Evolutionary conservation across 2,113 vertebrate species (phyloP).

Genomic region (Hyaena hyaena): DNA sequence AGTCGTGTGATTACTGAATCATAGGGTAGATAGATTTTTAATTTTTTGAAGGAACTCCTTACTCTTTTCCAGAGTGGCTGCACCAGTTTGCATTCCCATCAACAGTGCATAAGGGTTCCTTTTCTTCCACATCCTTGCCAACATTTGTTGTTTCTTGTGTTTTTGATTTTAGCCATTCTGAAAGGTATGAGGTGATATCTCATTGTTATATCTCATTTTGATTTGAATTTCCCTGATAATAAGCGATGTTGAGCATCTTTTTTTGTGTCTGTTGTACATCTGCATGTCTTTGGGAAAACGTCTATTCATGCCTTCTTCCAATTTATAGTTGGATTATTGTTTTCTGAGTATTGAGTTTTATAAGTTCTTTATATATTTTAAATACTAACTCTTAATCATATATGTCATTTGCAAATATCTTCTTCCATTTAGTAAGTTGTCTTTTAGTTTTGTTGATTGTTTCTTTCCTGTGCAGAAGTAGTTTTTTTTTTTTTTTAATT

Average conservation of each 20-base stretch:
- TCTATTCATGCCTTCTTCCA: neutral
- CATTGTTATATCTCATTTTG: too few species aligned
- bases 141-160: too few species aligned
- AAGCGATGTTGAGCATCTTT: neutral
- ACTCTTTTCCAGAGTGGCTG: too few species aligned
- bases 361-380: neutral
- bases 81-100: too few species aligned
- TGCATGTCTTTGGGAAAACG: neutral
- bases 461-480: neutral
- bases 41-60: too few species aligned
- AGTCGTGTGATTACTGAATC: too few species aligned
- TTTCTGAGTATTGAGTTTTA: neutral
- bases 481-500: neutral
- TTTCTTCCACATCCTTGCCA: too few species aligned
- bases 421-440: neutral
- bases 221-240: neutral
- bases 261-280: neutral
- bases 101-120: too few species aligned
- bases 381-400: neutral
- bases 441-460: neutral
- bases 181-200: too few species aligned
- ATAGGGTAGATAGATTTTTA: too few species aligned
- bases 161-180: too few species aligned
- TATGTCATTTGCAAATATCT: neutral
- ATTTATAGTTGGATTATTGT: neutral